Evolutionary conservation across 2,113 vertebrate species (phyloP).

Genomic region (Myotis brandtii): DNA sequence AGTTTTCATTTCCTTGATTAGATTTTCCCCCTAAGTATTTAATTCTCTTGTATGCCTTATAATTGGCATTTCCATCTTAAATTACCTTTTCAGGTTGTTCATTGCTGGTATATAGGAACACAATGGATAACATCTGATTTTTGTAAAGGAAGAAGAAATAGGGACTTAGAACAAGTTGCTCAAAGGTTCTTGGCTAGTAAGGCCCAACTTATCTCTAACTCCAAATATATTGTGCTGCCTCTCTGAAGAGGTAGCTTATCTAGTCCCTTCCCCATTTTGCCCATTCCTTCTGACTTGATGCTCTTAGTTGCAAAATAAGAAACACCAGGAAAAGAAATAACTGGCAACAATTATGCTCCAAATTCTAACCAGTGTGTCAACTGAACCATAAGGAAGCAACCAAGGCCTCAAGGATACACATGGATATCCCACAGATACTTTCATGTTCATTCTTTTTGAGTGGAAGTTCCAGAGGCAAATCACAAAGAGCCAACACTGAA

Average conservation of each 20-base stretch:
- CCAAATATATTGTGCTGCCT: neutral
- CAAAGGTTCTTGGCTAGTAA: neutral
- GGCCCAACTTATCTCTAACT: neutral
- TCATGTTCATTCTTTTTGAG: neutral
- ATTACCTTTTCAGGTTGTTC: conserved; percentile 8
- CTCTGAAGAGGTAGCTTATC: neutral
- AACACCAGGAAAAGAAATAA: conserved; percentile 11
- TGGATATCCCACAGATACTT: neutral
- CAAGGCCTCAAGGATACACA: neutral
- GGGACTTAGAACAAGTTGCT: neutral
- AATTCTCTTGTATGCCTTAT: conserved; percentile 28
- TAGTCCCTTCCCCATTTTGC: neutral
- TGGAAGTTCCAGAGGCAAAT: conserved; percentile 36
- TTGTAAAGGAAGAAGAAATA: conserved; percentile 13
- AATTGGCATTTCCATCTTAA: conserved; percentile 18
- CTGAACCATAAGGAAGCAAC: neutral
- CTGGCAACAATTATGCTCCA: neutral
- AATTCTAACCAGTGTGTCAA: neutral
- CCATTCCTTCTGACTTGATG: neutral
- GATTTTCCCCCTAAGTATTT: conserved; percentile 25
- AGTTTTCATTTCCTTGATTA: conserved; percentile 10
- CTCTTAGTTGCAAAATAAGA: conserved; percentile 32
- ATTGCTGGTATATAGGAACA: neutral
- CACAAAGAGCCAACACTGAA: conserved; percentile 18
- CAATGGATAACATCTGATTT: neutral